Evolutionary conservation across 2,797 vertebrate species (phyloP), one percentile per base, ranked within the genome.

Genomic region (Macropodus opercularis): DNA sequence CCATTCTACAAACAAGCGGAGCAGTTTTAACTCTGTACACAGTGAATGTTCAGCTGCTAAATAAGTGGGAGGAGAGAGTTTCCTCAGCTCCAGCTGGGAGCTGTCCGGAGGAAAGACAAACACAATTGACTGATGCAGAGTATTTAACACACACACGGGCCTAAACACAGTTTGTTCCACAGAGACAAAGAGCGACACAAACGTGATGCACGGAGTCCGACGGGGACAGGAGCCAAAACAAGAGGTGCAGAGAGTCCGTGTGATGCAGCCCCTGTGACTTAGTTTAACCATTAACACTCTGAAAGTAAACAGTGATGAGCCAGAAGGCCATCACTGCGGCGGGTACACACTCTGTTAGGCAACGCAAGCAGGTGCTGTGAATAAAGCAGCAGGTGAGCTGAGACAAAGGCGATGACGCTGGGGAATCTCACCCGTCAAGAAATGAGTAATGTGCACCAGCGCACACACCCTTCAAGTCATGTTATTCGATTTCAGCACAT

Each of bases 201-300:
- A 13, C 6, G 1, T 18, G 23, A 39, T 3, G 11, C 8, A 24
- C 10, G 6, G 29, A 21, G n/a, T n/a, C n/a, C n/a, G 3, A 24
- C 3, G 34, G 11, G 3, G 5, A 4, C 31, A 2, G 31, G 13
- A n/a, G n/a, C n/a, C n/a, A n/a, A n/a, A n/a, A n/a, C n/a, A n/a
- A n/a, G n/a, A n/a, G n/a, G n/a, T n/a, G n/a, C n/a, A n/a, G n/a
- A n/a, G 31, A 32, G 11, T 32, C 11, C 38, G 12, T 44, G n/a
- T n/a, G n/a, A n/a, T n/a, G n/a, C n/a, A n/a, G n/a, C n/a, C n/a
- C 52, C 75, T 78, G 68, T 71, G 50, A 42, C n/a, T 61, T 53
- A 55, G 83, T 79, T 83, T 73, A 87, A 89, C 19, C 71, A 86
- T 78, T 81, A 69, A 23, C 8, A 8, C 53, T 63, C 66, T 59